These are phyloP conservation scores for Syngnathus acus DNA, from an alignment of 2,797 vertebrate species.

Conservation along the genomic window DNA sequence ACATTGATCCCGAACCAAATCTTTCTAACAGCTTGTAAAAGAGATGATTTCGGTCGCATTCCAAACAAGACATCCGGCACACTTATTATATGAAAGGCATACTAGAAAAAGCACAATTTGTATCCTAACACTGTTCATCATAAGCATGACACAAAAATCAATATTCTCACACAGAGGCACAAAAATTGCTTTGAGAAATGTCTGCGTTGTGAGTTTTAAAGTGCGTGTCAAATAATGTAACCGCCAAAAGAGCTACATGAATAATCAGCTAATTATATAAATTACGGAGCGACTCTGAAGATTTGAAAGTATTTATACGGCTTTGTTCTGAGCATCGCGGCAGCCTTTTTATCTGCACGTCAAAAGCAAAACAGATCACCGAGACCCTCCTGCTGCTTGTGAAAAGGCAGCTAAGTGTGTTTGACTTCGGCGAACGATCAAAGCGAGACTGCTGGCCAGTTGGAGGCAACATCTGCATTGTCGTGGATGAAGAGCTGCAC, in stretches of 20 bases:
- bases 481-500: background rate
- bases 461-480: background rate
- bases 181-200: conserved; percentile 4
- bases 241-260: background rate
- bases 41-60: background rate
- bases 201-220: background rate
- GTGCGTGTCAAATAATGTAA: background rate
- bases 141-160: background rate
- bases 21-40: background rate
- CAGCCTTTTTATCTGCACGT: background rate
- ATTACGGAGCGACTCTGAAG: background rate
- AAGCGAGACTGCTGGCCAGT: conserved; percentile 46
- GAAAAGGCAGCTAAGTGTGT: conserved; percentile 35
- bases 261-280: background rate
- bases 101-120: background rate
- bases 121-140: background rate
- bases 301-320: conserved; percentile 1
- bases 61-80: background rate
- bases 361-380: background rate
- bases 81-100: background rate
- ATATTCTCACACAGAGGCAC: background rate
- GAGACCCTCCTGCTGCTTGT: conserved; percentile 10
- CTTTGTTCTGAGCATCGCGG: background rate
- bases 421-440: conserved; percentile 48
- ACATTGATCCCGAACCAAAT: background rate